Evolutionary conservation across 2,888 invertebrate species (phyloP), one percentile per base, ranked within the genome.

Genomic region (Phyllotreta striolata): DNA sequence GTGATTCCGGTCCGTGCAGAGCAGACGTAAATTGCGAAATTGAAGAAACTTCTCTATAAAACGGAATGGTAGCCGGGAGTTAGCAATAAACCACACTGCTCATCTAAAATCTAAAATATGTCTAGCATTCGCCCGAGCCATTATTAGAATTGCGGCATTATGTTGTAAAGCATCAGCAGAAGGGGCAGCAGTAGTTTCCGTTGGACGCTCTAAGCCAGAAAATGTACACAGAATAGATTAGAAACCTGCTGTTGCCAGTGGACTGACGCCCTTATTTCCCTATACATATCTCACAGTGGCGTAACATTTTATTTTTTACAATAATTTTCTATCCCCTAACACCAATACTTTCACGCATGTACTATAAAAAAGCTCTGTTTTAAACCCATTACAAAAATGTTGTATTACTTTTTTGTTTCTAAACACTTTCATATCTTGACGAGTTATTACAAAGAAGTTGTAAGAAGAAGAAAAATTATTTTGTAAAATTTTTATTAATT

Each of bases 71-170:
- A 10, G 57, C 52, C 49, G 14, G 49, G 62, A 61, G 63, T 63
- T 40, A 60, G 67, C 57, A 52, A 63, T 66, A 67, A 67, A 70
- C 71, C 71, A 63, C 67, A 68, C 37, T 64, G 56, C 67, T 69
- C 67, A 58, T 65, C 69, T 72, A 66, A 71, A 72, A 72, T 73
- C 71, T 70, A 68, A 74, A 72, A 72, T 73, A 72, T 72, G 72
- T 74, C 70, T 71, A 73, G 69, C 63, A 71, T 73, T 72, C 70
- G 70, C 72, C 65, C 54, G 47, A 62, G 69, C 70, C 70, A 73
- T 72, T 74, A 76, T 74, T 76, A 76, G 74, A 73, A 71, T 69
- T 73, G 73, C 68, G 70, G 74, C 73, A 72, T 74, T 70, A 70
- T 67, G 70, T 74, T 74, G 72, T 73, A 70, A 70, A 71, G 72